Evolutionary conservation across 1,140 invertebrate species (phyloP), one percentile per base, ranked within the genome.

Genomic region (Lerema accius): DNA sequence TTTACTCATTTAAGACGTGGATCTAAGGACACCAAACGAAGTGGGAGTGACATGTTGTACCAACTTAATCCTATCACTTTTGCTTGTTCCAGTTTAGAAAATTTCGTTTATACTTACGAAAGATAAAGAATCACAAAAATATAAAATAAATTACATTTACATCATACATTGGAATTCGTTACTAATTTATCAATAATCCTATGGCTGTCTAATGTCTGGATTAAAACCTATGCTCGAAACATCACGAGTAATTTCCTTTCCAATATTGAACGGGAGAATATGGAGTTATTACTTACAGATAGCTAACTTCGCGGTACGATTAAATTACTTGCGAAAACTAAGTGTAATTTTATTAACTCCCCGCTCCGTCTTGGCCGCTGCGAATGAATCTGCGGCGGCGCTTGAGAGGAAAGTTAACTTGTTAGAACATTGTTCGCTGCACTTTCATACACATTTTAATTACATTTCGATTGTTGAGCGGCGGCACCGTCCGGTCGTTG

Each of bases 371-470:
- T 56, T 56, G 53, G 48, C 15, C 14, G 48, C 28, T 35, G 28
- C 53, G 42, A 56, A 56, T 45, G 53, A 56, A 56, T 56, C 53
- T 56, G 53, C 23, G 53, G 53, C 23, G 23, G 48, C 50, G 50
- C 23, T 32, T 5, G 45, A 48, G 23, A 26, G 40, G 49, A n/a
- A 56, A 56, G 23, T 56, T 56, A 42, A 10, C 39, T 40, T 26
- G 53, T 48, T 48, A 48, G 13, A 45, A 45, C 53, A 56, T 56
- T 56, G 53, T 56, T 56, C 53, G 9, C 13, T 45, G 53, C 53
- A 56, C 40, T 56, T 56, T 56, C 53, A 42, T 37, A 37, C 40
- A 42, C 17, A 56, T 56, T 56, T 56, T 45, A 56, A 56, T 56
- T 45, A 45, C 43, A 56, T 56, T 26, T 45, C 28, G 40, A 32